These are phyloP conservation scores for Muscidifurax raptorellus DNA, from an alignment of 1,140 invertebrate genomes.

Conservation along the genomic window DNA sequence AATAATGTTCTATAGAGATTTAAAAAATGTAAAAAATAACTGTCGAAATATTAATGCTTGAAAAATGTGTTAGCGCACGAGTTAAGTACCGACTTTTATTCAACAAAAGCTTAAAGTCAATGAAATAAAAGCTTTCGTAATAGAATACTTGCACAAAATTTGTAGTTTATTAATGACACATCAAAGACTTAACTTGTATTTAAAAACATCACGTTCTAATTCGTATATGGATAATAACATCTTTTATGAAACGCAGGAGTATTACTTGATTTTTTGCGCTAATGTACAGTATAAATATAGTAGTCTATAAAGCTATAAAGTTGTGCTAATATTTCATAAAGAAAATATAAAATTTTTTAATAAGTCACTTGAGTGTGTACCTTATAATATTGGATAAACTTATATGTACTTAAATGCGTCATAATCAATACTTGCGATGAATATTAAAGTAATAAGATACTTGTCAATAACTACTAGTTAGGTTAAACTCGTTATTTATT, in stretches of 20 bases:
- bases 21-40: conserved; percentile 6
- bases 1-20: not conserved
- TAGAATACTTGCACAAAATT: not conserved
- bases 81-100: no score
- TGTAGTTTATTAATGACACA: not conserved
- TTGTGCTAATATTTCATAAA: conserved; percentile 22
- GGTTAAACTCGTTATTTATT: conserved; percentile 65
- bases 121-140: not conserved
- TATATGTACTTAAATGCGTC: conserved; percentile 53
- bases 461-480: conserved; percentile 49
- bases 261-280: not conserved
- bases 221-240: not conserved
- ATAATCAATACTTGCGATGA: conserved; percentile 48
- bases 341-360: conserved; percentile 42
- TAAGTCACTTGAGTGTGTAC: conserved; percentile 50
- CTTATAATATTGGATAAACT: conserved; percentile 24
- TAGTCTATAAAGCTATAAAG: conserved; percentile 17
- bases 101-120: conserved; percentile 25
- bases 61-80: no score
- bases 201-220: conserved; percentile 4
- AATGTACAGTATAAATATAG: conserved; percentile 40
- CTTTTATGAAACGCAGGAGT: conserved; percentile 12
- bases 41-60: no score
- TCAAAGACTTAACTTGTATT: not conserved
- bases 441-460: conserved; percentile 45